Evolutionary conservation across 2,797 vertebrate species (phyloP).

Genomic region (Cercopithecus petaurista): DNA sequence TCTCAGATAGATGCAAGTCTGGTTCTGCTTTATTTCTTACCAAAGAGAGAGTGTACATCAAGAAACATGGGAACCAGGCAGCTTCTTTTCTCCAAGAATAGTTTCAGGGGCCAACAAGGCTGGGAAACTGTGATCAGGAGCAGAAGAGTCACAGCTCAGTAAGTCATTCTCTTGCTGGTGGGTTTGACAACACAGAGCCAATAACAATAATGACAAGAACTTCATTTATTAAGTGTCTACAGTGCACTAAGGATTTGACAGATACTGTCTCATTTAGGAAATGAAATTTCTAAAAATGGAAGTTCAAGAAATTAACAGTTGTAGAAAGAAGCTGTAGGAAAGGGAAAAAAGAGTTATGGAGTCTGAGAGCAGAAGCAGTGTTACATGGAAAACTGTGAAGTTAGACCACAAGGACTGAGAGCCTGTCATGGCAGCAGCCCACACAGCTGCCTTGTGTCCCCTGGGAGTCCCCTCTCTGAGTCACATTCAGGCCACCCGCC

Average conservation of each 20-base stretch:
- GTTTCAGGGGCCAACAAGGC: background rate
- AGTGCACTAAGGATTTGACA: background rate
- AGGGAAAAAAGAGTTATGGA: no score
- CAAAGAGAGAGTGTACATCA: background rate
- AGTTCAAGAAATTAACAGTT: background rate
- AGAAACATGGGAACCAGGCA: background rate
- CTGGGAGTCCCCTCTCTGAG: no score
- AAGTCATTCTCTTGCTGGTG: background rate
- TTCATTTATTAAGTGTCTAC: background rate
- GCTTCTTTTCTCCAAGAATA: background rate
- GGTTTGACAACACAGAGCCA: background rate
- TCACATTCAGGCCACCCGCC: background rate
- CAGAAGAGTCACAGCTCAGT: background rate
- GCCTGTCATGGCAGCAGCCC: accelerated
- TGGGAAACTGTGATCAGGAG: background rate
- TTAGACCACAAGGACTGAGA: background rate
- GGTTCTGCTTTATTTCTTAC: background rate
- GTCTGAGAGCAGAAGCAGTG: background rate
- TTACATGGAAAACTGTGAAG: background rate
- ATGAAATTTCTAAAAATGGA: background rate
- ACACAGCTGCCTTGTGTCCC: background rate
- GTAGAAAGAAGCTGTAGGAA: background rate
- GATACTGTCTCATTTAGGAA: background rate
- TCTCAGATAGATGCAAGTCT: background rate
- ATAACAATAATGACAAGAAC: background rate